Percentiles rank a stretch among this genome's conserved stretches.
Conservation (phyloP, 2,888 invertebrate species). For the Ochropleura leucogaster region DNA sequence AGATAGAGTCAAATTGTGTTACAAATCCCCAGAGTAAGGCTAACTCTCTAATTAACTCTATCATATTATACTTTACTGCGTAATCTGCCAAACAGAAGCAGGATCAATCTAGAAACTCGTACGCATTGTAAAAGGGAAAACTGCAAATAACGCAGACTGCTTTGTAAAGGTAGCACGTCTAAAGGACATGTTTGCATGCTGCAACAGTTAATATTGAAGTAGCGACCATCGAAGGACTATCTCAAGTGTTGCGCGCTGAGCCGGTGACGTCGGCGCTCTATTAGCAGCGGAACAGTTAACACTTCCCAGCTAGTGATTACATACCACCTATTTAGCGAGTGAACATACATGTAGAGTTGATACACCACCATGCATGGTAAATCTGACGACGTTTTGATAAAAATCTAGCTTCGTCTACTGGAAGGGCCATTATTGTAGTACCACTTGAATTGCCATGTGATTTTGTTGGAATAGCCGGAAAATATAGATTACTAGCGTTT, state of each 20-base stretch:
- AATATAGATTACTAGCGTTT: too few species aligned
- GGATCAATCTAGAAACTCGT: background rate
- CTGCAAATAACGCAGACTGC: background rate
- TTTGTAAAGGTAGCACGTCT: too few species aligned
- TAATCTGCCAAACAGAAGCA: constrained; percentile 1
- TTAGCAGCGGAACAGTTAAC: constrained; percentile 13
- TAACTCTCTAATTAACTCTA: background rate
- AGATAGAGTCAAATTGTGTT: background rate
- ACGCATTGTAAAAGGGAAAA: background rate
- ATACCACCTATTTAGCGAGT: constrained; percentile 16
- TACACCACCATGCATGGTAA: background rate
- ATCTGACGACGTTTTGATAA: background rate
- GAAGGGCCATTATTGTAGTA: background rate
- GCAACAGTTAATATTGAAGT: constrained; percentile 32
- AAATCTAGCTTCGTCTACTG: background rate
- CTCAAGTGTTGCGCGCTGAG: constrained; percentile 24
- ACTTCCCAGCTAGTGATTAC: constrained; percentile 3
- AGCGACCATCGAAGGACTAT: constrained; percentile 22
- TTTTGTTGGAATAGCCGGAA: background rate
- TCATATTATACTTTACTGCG: background rate
- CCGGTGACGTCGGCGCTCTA: constrained; percentile 5
- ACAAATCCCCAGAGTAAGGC: background rate
- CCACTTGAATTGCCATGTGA: background rate
- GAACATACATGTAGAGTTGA: background rate
- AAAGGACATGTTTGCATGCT: too few species aligned